phyloP scores from a whole-genome alignment of 2,888 invertebrate species.

The Trichacis sp. region DNA sequence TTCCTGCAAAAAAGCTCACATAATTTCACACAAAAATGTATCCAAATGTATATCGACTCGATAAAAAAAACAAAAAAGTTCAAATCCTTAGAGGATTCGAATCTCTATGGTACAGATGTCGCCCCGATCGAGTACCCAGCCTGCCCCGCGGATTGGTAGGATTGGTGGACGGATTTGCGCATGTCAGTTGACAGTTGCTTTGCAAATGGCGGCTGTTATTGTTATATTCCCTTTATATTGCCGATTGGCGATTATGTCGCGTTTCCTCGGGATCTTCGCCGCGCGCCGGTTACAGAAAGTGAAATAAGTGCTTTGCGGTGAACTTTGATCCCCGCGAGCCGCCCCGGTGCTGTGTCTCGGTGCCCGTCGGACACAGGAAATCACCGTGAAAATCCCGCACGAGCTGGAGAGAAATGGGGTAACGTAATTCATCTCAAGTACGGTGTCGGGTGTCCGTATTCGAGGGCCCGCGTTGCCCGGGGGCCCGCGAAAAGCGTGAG shows the following conservation, averaged over 20 bases:
- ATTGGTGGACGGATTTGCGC: conserved; percentile 74
- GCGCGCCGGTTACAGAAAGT: conserved; percentile 60
- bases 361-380: conserved; percentile 57
- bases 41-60: too few species aligned
- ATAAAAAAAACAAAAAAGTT: too few species aligned
- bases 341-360: conserved; percentile 56
- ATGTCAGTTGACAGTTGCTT: conserved; percentile 88
- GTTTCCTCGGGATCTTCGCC: conserved; percentile 60
- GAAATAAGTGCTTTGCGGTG: conserved; percentile 57
- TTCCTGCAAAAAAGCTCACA: too few species aligned
- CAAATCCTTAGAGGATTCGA: conserved; percentile 33
- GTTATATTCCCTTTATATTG: conserved; percentile 74
- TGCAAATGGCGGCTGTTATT: conserved; percentile 99
- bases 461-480: conserved; percentile 33
- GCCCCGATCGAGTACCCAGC: too few species aligned
- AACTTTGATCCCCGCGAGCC: conserved; percentile 57
- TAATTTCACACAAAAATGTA: too few species aligned
- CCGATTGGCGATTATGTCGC: conserved; percentile 61
- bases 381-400: conserved; percentile 56
- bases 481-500: conserved; percentile 7
- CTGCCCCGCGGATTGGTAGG: too few species aligned
- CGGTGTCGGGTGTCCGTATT: conserved; percentile 57
- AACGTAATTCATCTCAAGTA: conserved; percentile 64
- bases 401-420: conserved; percentile 67
- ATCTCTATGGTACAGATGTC: conserved; percentile 62